These are phyloP conservation scores for Cerceris ruficornis DNA, from an alignment of 2,888 invertebrate species.

Conservation along the genomic window DNA sequence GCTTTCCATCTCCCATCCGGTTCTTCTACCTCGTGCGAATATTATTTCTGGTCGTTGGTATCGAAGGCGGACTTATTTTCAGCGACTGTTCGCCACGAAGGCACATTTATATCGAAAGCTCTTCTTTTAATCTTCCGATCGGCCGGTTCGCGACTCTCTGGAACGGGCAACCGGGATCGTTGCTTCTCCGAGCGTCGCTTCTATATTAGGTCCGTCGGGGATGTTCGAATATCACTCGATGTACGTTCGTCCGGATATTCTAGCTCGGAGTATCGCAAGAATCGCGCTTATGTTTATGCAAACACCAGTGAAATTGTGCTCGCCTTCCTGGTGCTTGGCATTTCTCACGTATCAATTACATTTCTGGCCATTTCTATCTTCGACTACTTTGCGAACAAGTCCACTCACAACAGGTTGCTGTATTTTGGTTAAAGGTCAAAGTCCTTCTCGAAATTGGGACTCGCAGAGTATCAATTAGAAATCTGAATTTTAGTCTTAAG, in stretches of 20 bases:
- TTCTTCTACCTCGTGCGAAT: slow-evolving; percentile 45
- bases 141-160: slow-evolving; percentile 33
- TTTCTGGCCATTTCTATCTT: too few relatives aligned
- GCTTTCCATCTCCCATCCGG: slow-evolving; percentile 12
- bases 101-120: slow-evolving; percentile 53
- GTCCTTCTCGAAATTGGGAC: too few relatives aligned
- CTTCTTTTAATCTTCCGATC: slow-evolving; percentile 54
- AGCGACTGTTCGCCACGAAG: slow-evolving; percentile 30
- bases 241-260: neutral
- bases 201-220: slow-evolving; percentile 33
- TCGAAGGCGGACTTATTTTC: slow-evolving; percentile 59
- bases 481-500: too few relatives aligned
- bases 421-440: too few relatives aligned
- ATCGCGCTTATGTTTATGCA: too few relatives aligned
- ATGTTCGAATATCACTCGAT: neutral
- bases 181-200: slow-evolving; percentile 4
- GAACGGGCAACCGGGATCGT: slow-evolving; percentile 6
- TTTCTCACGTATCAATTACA: too few relatives aligned
- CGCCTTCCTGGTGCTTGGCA: too few relatives aligned
- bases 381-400: too few relatives aligned
- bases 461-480: too few relatives aligned
- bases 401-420: too few relatives aligned
- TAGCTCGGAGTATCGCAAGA: too few relatives aligned
- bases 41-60: slow-evolving; percentile 57
- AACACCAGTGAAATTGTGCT: too few relatives aligned